Base-by-base conservation (phyloP, 2,797 vertebrate species). In the Catharus ustulatus region DNA sequence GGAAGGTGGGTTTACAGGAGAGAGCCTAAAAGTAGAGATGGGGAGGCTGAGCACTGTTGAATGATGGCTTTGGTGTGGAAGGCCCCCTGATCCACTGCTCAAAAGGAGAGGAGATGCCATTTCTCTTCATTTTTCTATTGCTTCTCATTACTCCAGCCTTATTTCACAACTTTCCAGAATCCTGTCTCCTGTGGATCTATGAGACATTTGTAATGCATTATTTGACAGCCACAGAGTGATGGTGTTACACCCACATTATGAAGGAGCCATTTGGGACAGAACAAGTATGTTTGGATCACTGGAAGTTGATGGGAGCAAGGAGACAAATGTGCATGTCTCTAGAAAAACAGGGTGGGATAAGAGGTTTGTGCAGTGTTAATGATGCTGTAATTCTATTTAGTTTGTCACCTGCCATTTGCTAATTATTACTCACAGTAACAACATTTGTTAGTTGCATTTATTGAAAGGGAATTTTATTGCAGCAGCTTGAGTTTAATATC, bases 351-450 rank as follows among this genome's bases (percentile, higher is more conserved):
- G 10, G n/a, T 64, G 22, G n/a, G 14, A 34, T 88, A 78, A 43
- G 46, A 49, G 16, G 13, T 86, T 71, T 20, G 3, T 82, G 16
- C 87, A 34, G 20, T 72, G 19, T 77, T 48, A 89, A 45, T 63
- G 27, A 20, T 57, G 30, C 58, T 86, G 0, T 84, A 84, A 69
- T 84, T 84, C 54, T 74, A 1, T 84, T 86, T 78, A 43, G 81
- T 91, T 94, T 85, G 58, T 92, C 82, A 57, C 79, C 73, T 95
- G 66, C 30, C 62, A 86, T 67, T 96, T 93, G 58, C 69, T 86
- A 64, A 80, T 92, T 85, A 63, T 93, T 91, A 88, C 90, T 88
- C 76, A 73, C 48, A 78, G 69, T 71, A 85, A 68, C 68, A 87
- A 45, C 29, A 48, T 77, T 93, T 87, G 30, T 59, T 89, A 58